Evolutionary conservation across 2,113 vertebrate genomes (phyloP).

Genomic region (Hippocampus abdominalis): DNA sequence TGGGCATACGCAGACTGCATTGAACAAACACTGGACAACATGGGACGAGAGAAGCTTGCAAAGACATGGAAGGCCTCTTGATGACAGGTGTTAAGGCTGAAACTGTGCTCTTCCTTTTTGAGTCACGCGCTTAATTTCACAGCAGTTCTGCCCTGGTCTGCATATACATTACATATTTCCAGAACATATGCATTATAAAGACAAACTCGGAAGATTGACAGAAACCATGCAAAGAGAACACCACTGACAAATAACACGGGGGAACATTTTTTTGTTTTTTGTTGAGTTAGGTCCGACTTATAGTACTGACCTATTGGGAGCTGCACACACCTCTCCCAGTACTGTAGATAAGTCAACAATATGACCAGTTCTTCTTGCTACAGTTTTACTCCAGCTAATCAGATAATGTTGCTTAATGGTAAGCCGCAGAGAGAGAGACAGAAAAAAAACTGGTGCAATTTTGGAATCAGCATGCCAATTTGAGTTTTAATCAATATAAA

Average conservation of each 20-base stretch:
- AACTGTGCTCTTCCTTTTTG: conserved; percentile 45
- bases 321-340: too few species aligned
- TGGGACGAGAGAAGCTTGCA: conserved; percentile 53
- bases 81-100: conserved; percentile 67
- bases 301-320: too few species aligned
- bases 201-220: conserved; percentile 12
- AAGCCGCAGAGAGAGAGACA: too few species aligned
- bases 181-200: conserved; percentile 9
- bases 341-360: too few species aligned
- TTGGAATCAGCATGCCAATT: too few species aligned
- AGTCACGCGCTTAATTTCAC: conserved; percentile 19
- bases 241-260: neutral
- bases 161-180: conserved; percentile 15
- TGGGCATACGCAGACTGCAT: conserved; percentile 10
- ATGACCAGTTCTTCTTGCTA: too few species aligned
- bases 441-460: too few species aligned
- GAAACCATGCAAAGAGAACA: conserved; percentile 22
- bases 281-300: too few species aligned
- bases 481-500: too few species aligned
- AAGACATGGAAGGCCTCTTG: conserved; percentile 60
- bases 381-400: too few species aligned
- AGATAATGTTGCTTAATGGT: too few species aligned
- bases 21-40: conserved; percentile 39
- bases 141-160: conserved; percentile 23
- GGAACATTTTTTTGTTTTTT: too few species aligned